phyloP scores from a whole-genome alignment of 2,113 vertebrate genomes.

The Esox niger region DNA sequence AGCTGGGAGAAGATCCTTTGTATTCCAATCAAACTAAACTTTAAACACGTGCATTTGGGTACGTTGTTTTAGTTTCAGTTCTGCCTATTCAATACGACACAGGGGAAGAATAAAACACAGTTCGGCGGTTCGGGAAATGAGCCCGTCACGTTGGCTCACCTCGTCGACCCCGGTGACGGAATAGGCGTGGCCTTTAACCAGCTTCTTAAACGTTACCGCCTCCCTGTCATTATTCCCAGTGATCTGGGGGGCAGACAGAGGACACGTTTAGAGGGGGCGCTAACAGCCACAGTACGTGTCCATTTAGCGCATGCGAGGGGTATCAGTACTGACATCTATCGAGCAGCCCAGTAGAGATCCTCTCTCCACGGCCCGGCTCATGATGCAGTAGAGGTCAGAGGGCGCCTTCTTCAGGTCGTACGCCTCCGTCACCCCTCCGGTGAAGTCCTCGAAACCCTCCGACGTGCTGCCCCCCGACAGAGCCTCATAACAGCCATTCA shows the following conservation, averaged over 20 bases:
- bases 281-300: no score
- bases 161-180: constrained; percentile 84
- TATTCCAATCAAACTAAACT: no score
- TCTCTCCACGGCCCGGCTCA: constrained; percentile 83
- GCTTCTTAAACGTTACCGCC: constrained; percentile 90
- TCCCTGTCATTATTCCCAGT: constrained; percentile 81
- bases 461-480: constrained; percentile 90
- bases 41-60: no score
- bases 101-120: background rate
- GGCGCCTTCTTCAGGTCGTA: constrained; percentile 82
- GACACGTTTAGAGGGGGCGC: background rate
- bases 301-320: no score
- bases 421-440: constrained; percentile 90
- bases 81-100: background rate
- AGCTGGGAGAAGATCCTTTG: no score
- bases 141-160: constrained; percentile 66
- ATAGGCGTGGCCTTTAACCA: constrained; percentile 96
- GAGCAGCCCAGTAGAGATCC: constrained; percentile 93
- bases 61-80: background rate
- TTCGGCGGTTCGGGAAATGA: background rate
- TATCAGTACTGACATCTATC: constrained; percentile 82
- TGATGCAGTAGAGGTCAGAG: constrained; percentile 82
- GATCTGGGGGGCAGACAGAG: constrained; percentile 67
- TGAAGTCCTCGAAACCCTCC: constrained; percentile 94
- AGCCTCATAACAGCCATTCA: constrained; percentile 90